Conservation (phyloP, 2,888 invertebrate genomes). For the Zelleria hepariella region DNA sequence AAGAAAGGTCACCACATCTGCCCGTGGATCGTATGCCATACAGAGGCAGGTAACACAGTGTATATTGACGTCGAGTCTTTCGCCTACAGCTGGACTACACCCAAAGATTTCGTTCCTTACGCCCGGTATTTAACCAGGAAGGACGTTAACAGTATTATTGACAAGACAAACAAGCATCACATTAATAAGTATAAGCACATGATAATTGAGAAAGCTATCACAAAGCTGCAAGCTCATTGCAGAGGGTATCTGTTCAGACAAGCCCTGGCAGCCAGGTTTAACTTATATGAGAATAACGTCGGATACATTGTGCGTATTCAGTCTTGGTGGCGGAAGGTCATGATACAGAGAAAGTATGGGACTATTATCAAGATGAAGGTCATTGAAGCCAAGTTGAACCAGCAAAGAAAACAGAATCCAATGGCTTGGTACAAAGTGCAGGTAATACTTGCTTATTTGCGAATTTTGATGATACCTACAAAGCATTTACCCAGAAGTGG, state of each 20-base stretch:
- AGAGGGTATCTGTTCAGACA: conserved; percentile 74
- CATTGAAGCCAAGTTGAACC: conserved; percentile 47
- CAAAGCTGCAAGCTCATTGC: conserved; percentile 72
- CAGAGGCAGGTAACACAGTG: conserved; percentile 61
- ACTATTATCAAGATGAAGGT: conserved; percentile 54
- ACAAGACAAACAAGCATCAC: conserved; percentile 58
- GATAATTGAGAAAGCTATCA: conserved; percentile 53
- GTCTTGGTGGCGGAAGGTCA: conserved; percentile 74
- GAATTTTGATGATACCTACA: no score
- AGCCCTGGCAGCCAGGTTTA: conserved; percentile 43
- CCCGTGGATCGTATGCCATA: conserved; percentile 66
- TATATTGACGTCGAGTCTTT: conserved; percentile 68
- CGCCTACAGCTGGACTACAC: conserved; percentile 65
- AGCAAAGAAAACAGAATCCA: conserved; percentile 48
- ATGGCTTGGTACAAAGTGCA: conserved; percentile 67
- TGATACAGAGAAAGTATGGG: conserved; percentile 55
- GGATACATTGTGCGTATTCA: conserved; percentile 64
- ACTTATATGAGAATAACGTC: conserved; percentile 51
- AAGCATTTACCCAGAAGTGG: no score
- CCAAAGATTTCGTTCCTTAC: conserved; percentile 62
- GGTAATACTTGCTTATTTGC: conserved; percentile 28
- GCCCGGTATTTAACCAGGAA: conserved; percentile 60
- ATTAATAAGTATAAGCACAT: conserved; percentile 51
- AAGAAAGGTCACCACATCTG: conserved; percentile 56
- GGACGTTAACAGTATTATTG: conserved; percentile 48